Percentiles rank a stretch among this genome's conserved stretches.
These are phyloP conservation scores for Puffinus mauretanicus DNA, from an alignment of 2,113 vertebrate species.

Conservation along the genomic window DNA sequence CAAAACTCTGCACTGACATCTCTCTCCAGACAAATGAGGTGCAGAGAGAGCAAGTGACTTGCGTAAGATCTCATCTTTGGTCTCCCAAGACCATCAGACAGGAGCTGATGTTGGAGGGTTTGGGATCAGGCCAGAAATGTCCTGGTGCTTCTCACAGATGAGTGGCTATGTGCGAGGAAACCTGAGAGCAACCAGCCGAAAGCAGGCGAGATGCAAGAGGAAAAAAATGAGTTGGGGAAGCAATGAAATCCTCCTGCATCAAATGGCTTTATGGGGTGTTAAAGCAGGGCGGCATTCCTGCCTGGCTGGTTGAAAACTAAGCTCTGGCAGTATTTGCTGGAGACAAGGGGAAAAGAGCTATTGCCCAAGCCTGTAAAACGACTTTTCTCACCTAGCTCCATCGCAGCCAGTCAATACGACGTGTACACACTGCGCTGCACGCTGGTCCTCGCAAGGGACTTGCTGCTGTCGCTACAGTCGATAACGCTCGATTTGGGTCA, in stretches of 20 bases:
- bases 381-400: not conserved
- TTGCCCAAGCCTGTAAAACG: not conserved
- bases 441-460: not conserved
- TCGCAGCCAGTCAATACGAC: not conserved
- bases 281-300: not conserved
- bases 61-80: not conserved
- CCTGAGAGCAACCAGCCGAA: not conserved
- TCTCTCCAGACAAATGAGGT: not conserved
- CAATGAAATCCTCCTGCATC: not conserved
- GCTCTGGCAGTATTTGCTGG: not conserved
- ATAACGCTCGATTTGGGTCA: not conserved
- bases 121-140: not conserved
- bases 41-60: not conserved
- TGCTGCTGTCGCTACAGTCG: not conserved
- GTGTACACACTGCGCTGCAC: not conserved
- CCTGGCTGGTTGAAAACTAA: not conserved
- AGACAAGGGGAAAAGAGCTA: not conserved
- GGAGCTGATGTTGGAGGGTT: not conserved
- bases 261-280: rapidly evolving
- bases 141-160: not conserved
- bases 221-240: not conserved
- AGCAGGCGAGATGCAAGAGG: not conserved
- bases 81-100: not conserved
- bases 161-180: not conserved
- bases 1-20: not conserved